Conservation (phyloP, 2,797 vertebrate genomes). For the Pteronotus mesoamericanus region DNA sequence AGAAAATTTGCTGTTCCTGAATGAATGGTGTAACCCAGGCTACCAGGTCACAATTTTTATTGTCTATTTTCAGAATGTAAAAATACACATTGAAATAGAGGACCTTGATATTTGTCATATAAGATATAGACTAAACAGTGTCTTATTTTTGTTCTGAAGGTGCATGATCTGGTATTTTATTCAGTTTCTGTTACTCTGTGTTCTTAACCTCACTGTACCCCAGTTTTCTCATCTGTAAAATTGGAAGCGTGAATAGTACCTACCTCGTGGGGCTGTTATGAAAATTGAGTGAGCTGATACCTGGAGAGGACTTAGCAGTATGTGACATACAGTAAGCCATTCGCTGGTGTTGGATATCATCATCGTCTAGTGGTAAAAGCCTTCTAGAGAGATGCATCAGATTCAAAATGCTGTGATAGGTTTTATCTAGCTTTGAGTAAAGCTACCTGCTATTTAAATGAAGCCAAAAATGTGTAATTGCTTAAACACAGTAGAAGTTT, state of each 20-base stretch:
- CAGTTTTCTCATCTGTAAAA: not conserved
- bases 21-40: not conserved
- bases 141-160: not conserved
- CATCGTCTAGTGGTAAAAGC: not conserved
- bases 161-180: not conserved
- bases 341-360: not conserved
- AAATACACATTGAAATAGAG: not conserved
- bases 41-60: not conserved
- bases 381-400: not conserved
- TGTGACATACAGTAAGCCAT: not conserved
- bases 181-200: not conserved
- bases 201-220: not conserved
- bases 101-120: not conserved
- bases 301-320: not conserved
- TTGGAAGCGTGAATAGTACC: not conserved
- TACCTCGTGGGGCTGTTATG: not conserved
- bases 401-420: not conserved
- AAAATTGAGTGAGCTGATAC: not conserved
- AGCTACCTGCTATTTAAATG: not conserved
- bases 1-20: not conserved
- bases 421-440: not conserved
- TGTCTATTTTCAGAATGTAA: not conserved
- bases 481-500: not conserved
- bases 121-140: not conserved
- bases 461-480: not conserved